Base-by-base conservation (phyloP, 1,140 invertebrate genomes). In the Plectrocnemia conspersa region DNA sequence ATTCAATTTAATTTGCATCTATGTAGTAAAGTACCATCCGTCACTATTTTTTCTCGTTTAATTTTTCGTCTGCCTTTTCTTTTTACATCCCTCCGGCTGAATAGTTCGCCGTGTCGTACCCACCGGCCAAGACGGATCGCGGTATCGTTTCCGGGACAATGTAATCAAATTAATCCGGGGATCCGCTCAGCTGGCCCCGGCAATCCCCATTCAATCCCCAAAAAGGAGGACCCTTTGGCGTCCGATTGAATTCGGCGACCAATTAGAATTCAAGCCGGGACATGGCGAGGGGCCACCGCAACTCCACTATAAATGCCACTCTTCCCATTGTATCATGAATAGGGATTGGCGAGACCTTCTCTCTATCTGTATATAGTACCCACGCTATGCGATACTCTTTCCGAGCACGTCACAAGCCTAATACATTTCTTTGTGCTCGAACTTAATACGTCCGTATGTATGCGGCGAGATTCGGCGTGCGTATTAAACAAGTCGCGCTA, bases 161-260 rank as follows among this genome's bases (percentile, higher is more conserved):
- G 50, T 52, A 52, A 52, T 52, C 50, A 44, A 52, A 52, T 52
- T 52, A 52, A 50, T 44, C 50, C 50, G 15, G 22, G 50, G 38
- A 42, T 44, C 50, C 35, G 50, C 50, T 50, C 47, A 50, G 50
- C 50, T 44, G 38, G 38, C 36, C 50, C 36, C 23, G 22, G 23
- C 36, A 19, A 41, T 52, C 36, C 40, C 40, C 50, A 42, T 42
- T 44, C 50, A 29, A 52, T 50, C 47, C 47, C 47, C 47, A 35
- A 50, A 50, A 50, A 50, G 25, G 32, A 38, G 38, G 50, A 52
- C 50, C 50, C 42, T 52, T 52, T 52, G 42, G 50, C 50, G 35
- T 52, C 50, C 50, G 50, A 52, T 52, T 52, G 38, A 52, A 52
- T 52, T 24, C 38, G 36, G 40, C 38, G 50, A 44, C 50, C 50